Base-by-base conservation (phyloP, 2,888 invertebrate genomes). In the Bombylius major region DNA sequence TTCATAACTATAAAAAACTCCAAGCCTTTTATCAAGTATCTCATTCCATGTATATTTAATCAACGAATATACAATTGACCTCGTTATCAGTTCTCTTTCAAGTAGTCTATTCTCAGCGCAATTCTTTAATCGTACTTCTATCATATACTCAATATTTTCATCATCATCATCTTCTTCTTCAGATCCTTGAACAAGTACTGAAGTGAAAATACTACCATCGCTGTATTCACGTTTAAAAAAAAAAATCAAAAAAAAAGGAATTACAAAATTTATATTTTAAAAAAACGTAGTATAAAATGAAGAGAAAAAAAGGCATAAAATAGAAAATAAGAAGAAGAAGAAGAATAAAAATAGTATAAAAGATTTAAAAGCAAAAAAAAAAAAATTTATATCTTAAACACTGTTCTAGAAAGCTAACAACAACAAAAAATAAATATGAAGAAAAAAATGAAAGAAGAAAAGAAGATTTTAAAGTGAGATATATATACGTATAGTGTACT, bases 51-150 rank as follows among this genome's bases (percentile, higher is more conserved):
- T 61, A 56, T 58, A 62, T 56, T 57, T 62, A 58, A 59, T 60
- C 64, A 64, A 62, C 51, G 64, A 64, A 58, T 62, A 60, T 59
- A 64, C 64, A 62, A 66, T 64, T 63, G 65, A 66, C 65, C 64
- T 65, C 62, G 61, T 64, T 64, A 63, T 61, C 61, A 63, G 61
- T 55, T 63, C 58, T 45, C 59, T 59, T 53, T 64, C 60, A 54
- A 61, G 61, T 53, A 62, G 58, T 49, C 61, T 60, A 60, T 62
- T 61, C 53, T 61, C 53, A 31, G 56, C 54, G 50, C 57, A 51
- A 60, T 62, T 66, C 56, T 62, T 65, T 63, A 68, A 66, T 64
- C 64, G 65, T 61, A 64, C 66, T 66, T 70, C 66, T 60, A 70
- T 58, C 66, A 67, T 64, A 63, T 65, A 69, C 63, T 66, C 63